Evolutionary conservation across 2,113 vertebrate species (phyloP).

Genomic region (Jacana jacana): DNA sequence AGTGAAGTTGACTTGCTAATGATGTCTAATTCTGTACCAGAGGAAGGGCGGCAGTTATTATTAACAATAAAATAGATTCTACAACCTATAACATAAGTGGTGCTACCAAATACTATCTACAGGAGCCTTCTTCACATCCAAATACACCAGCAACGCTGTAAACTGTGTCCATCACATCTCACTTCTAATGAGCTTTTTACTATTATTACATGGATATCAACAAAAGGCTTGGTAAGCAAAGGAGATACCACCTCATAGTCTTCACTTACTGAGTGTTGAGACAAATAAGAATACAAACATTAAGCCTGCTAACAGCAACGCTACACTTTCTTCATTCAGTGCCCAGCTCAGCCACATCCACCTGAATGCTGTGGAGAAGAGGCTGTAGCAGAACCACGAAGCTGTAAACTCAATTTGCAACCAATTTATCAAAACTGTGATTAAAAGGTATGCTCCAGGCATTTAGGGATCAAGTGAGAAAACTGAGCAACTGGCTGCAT

Average conservation of each 20-base stretch:
- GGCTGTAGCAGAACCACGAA: constrained; percentile 44
- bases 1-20: not conserved
- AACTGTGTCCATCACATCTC: not conserved
- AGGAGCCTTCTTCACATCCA: not conserved
- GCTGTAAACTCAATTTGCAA: constrained; percentile 21
- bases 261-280: not conserved
- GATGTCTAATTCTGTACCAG: not conserved
- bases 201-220: not conserved
- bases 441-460: constrained; percentile 62
- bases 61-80: not conserved
- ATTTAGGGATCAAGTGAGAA: constrained; percentile 41
- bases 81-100: not conserved
- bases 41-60: not conserved
- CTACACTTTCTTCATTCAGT: not conserved
- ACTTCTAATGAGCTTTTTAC: not conserved
- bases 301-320: constrained; percentile 28
- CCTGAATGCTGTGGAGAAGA: constrained; percentile 25
- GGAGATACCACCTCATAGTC: not conserved
- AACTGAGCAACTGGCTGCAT: constrained; percentile 40
- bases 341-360: constrained; percentile 23
- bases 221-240: not conserved
- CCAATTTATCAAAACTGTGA: constrained; percentile 51
- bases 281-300: not conserved
- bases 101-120: not conserved
- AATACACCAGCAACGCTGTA: not conserved